phyloP scores from a whole-genome alignment of 2,113 vertebrate species.

The Numida meleagris region DNA sequence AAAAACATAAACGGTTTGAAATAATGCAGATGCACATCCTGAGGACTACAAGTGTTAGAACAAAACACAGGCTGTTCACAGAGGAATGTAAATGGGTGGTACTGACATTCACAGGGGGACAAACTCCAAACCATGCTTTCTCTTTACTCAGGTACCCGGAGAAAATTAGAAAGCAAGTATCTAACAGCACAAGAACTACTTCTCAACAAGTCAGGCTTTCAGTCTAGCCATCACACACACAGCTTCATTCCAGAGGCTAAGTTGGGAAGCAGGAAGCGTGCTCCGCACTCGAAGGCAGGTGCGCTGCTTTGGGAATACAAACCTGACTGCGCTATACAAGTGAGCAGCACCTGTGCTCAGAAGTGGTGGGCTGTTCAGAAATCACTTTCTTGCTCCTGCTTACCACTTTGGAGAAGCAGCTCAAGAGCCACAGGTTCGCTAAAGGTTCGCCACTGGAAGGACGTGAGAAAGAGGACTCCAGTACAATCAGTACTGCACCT shows the following conservation, averaged over 20 bases:
- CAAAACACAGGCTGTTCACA: slow-evolving; percentile 5
- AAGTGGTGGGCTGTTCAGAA: neutral
- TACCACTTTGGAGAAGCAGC: neutral
- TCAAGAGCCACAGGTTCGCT: accelerated
- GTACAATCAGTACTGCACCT: accelerated
- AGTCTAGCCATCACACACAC: neutral
- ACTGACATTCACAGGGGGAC: neutral
- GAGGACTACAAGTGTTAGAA: neutral
- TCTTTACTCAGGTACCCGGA: neutral
- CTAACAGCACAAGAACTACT: neutral
- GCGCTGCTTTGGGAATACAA: neutral
- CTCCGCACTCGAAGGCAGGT: neutral
- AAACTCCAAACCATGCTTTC: neutral
- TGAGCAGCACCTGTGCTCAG: neutral
- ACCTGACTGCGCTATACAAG: neutral
- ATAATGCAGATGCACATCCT: neutral
- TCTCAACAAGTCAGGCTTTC: neutral
- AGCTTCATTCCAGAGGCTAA: accelerated
- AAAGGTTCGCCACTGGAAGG: neutral
- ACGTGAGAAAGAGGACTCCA: accelerated
- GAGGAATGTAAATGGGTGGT: neutral
- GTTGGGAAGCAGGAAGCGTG: neutral
- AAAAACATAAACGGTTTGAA: slow-evolving; percentile 52
- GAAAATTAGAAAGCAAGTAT: neutral
- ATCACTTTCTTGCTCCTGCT: neutral